Percentiles rank a stretch among this genome's conserved stretches.
Conservation (phyloP, 1,140 invertebrate species). For the Drosophila persimilis region DNA sequence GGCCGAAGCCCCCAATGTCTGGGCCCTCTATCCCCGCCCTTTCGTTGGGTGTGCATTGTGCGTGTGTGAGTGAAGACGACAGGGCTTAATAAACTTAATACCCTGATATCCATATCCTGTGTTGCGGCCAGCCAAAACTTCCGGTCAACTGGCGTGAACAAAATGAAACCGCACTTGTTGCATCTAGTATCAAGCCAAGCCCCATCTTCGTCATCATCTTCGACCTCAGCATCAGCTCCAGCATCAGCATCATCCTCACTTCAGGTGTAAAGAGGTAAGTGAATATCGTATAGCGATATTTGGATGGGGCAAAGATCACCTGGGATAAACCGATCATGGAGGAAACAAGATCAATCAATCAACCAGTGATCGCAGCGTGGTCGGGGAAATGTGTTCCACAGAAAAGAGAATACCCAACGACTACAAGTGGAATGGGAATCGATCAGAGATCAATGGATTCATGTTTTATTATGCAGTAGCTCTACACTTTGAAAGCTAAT, state of each 20-base stretch:
- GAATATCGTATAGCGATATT: too few relatives aligned
- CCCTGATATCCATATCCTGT: conserved; percentile 38
- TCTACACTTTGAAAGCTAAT: too few relatives aligned
- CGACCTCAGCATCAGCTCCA: conserved; percentile 8
- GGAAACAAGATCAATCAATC: neutral
- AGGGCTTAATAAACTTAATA: too few relatives aligned
- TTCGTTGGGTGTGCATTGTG: conserved; percentile 2
- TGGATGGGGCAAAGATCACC: too few relatives aligned
- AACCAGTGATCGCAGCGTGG: neutral
- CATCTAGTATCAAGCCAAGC: conserved; percentile 17
- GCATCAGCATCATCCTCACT: neutral
- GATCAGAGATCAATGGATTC: too few relatives aligned
- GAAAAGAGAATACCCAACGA: too few relatives aligned
- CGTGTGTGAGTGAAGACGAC: too few relatives aligned
- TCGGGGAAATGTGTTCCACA: too few relatives aligned
- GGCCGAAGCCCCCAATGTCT: conserved; percentile 8
- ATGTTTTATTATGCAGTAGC: too few relatives aligned
- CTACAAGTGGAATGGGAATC: too few relatives aligned
- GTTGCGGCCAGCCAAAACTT: conserved; percentile 59
- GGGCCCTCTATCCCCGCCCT: conserved; percentile 5
- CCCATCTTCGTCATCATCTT: conserved; percentile 10
- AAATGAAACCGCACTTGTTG: conserved; percentile 67
- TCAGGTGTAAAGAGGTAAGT: too few relatives aligned
- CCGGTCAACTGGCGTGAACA: conserved; percentile 30
- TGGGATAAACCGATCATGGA: neutral